Conservation (phyloP, 1,140 invertebrate species). For the Eurytemora carolleeae region DNA sequence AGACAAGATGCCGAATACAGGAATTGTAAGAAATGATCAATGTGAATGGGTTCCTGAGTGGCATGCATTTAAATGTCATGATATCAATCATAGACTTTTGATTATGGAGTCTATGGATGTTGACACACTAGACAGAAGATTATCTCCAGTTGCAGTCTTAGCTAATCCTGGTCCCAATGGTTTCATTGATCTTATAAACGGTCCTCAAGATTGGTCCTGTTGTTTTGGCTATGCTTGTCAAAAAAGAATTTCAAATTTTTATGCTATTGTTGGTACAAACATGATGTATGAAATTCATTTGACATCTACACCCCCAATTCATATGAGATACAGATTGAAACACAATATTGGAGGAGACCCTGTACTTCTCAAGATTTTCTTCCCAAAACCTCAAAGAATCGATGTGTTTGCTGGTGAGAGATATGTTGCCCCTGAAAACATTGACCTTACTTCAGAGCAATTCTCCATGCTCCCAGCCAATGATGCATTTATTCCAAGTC, state of each 20-base stretch:
- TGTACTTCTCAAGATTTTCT: slow-evolving; percentile 17
- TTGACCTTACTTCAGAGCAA: slow-evolving; percentile 2
- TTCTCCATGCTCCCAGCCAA: background rate
- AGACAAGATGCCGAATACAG: slow-evolving; percentile 17
- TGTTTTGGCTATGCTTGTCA: slow-evolving; percentile 17
- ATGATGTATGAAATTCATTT: slow-evolving; percentile 16
- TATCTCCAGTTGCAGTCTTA: slow-evolving; percentile 17
- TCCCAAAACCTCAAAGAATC: slow-evolving; percentile 16
- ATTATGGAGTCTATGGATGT: slow-evolving; percentile 17
- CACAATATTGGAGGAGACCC: background rate
- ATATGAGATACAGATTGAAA: slow-evolving; percentile 1
- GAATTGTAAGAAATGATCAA: slow-evolving; percentile 12
- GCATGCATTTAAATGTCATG: slow-evolving; percentile 15
- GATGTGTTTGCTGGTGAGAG: slow-evolving; percentile 15
- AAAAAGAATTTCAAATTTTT: slow-evolving; percentile 17
- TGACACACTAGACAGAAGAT: slow-evolving; percentile 16
- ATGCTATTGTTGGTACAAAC: slow-evolving; percentile 9
- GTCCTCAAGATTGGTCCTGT: slow-evolving; percentile 16
- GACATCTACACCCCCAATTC: slow-evolving; percentile 16
- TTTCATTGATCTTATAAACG: slow-evolving; percentile 17
- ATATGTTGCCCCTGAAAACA: slow-evolving; percentile 15
- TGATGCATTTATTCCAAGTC: background rate
- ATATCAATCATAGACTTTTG: slow-evolving; percentile 14
- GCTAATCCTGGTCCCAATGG: slow-evolving; percentile 16
- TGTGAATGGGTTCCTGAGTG: slow-evolving; percentile 9